Base-by-base conservation (phyloP, 2,888 invertebrate species). In the Cheilosia scutellata region DNA sequence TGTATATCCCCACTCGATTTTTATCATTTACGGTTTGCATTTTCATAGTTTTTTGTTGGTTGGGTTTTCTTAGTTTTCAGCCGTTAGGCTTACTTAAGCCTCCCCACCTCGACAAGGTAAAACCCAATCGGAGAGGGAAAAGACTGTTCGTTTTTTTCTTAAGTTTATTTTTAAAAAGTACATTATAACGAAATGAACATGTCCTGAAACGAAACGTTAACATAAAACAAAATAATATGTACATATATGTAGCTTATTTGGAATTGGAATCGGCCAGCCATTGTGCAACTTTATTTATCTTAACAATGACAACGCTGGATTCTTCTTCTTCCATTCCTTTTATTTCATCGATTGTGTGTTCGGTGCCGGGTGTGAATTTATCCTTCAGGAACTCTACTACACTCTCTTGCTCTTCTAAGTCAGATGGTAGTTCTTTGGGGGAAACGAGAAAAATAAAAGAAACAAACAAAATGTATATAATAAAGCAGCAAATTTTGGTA, bases 41-140 rank as follows among this genome's bases (percentile, higher is more conserved):
- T 58, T 70, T 47, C 76, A 82, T 82, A 25, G 37, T 47, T 75
- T 49, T 66, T 25, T 20, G 44, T 42, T 42, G 16, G 11, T 62
- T 74, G 83, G 83, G 83, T 79, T 65, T 58, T 31, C 79, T 79
- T 84, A 44, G 83, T 74, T 60, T 79, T 74, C 51, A 13, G 57
- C 16, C 16, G 31, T n/a, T 47, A 29, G 51, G 31, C 51, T 20
- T 74, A 74, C 78, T 58, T 84, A 74, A 79, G 79, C 79, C 83
- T 65, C 79, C 70, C 68, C 79, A 84, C 83, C 83, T n/a, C 83
- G 75, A 60, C 83, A 84, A 84, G 83, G 83, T 84, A 65, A 65
- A 79, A 78, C 83, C 78, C 83, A 49, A 11, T 55, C 49, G 57
- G 74, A 47, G 68, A 70, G 74, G 74, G 76, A 47, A 66, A 70